Evolutionary conservation across 2,797 vertebrate species (phyloP), one percentile per base, ranked within the genome.

Genomic region (Kryptopterus vitreolus): DNA sequence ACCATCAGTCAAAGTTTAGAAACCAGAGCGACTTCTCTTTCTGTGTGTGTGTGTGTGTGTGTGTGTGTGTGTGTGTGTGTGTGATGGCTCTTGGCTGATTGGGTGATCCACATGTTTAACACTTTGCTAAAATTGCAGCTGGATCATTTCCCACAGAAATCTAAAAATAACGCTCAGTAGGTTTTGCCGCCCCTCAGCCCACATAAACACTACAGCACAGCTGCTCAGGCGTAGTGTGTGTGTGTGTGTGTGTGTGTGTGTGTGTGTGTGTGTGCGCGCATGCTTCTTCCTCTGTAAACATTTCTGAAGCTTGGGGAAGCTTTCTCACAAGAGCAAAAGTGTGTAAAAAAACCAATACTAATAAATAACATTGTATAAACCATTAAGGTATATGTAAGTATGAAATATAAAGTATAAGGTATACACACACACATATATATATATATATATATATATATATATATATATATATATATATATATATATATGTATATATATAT

Each of bases 71-170:
- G n/a, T n/a, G n/a, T n/a, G n/a, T n/a, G n/a, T n/a, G n/a, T n/a
- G n/a, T n/a, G n/a, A n/a, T n/a, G n/a, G n/a, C n/a, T n/a, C n/a
- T n/a, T n/a, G n/a, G n/a, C n/a, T n/a, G 66, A 77, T 75, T 10
- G 43, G 76, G 66, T 82, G 75, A 13, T 81, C 71, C 92, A 94
- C 91, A 94, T 94, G 93, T 93, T 93, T 63, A 82, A 85, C 82
- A 84, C 87, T 83, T 83, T 80, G 82, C 82, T 84, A 91, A 88
- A 93, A 90, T 85, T 83, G 77, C 86, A 85, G 91, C 89, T 93
- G 91, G 90, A 93, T 89, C 87, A 79, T 88, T 92, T 92, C 90
- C 92, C 92, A 91, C 87, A 82, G 86, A 86, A 90, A 87, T 92
- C 88, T 92, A 89, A 89, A 89, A 88, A 86, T 74, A 74, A 58